Evolutionary conservation across 1,140 invertebrate genomes (phyloP), one percentile per base, ranked within the genome.

Genomic region (Lucilia sericata): DNA sequence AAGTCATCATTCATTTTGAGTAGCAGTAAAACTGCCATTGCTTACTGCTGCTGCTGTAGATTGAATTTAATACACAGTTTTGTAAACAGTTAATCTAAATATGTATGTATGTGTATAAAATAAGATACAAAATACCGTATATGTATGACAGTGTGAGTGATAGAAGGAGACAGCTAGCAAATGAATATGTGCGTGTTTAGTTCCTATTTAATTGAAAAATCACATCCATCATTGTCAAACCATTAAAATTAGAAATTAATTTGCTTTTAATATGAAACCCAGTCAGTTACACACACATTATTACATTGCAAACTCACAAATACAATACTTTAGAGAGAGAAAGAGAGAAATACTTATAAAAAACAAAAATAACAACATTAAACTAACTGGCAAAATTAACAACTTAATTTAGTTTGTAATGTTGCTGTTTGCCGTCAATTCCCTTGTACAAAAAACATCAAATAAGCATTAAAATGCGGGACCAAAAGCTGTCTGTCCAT

Each of bases 231-330:
- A 80, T 80, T 84, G 83, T 84, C 83, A 84, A 84, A 55, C 76
- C 76, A 84, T 84, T 84, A 80, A 84, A 84, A 84, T 84, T 84
- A 84, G 83, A 84, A 84, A 84, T 84, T 84, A 84, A 84, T 84
- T 76, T 80, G 75, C 55, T 84, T 78, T 84, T 84, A 84, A 84
- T 84, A 84, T 84, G 83, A 84, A 80, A 19, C 42, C n/a, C 76
- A 42, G 5, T 34, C 74, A 34, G 14, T 25, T 30, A 76, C 34
- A 42, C 74, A 76, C 34, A 76, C 75, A 25, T 4, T 25, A 19
- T 30, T 19, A 74, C 21, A 74, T 25, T 3, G 4, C 70, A 74
- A 0, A 21, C 21, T 30, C 0, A 78, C 75, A 78, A 2, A 78
- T 0, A 17, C 75, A n/a, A 78, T 78, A 19, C 75, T 9, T 13